Percentiles rank a stretch among this genome's conserved stretches.
Conservation (phyloP, 2,888 invertebrate genomes). For the Diplazon laetatorius region DNA sequence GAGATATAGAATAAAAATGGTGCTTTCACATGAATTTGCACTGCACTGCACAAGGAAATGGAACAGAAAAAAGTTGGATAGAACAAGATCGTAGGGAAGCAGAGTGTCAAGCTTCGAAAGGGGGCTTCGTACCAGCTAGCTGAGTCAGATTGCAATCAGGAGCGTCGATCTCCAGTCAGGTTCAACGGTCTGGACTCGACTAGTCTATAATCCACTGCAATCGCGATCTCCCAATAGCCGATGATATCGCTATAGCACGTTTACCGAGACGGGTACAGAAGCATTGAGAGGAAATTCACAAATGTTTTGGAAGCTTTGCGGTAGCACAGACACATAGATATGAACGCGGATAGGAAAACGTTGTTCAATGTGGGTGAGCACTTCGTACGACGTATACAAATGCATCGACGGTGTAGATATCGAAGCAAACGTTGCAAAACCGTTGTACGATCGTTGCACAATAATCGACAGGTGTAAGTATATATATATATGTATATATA, state of each 20-base stretch:
- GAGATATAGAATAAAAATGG: not conserved
- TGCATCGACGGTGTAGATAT: not conserved
- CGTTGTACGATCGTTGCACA: conserved; percentile 56
- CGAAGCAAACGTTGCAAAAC: conserved; percentile 56
- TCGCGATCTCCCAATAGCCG: not conserved
- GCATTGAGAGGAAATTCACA: conserved; percentile 36
- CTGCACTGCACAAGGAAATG: no score
- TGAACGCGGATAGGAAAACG: conserved; percentile 9
- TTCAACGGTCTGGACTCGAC: conserved; percentile 54
- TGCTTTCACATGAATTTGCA: no score
- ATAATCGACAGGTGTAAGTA: conserved; percentile 49
- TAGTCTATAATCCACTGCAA: conserved; percentile 32
- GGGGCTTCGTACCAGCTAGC: conserved; percentile 46
- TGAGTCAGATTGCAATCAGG: conserved; percentile 40
- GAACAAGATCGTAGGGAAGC: not conserved
- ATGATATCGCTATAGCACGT: no score
- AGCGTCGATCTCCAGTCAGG: conserved; percentile 50
- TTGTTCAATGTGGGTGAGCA: not conserved
- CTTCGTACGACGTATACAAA: not conserved
- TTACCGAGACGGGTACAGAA: not conserved
- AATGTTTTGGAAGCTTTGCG: conserved; percentile 30
- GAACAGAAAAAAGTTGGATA: not conserved
- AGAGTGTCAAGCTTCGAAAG: conserved; percentile 19
- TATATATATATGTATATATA: not conserved
- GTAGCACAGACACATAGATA: no score